Evolutionary conservation across 2,113 vertebrate genomes (phyloP), one percentile per base, ranked within the genome.

Genomic region (Urocitellus parryii): DNA sequence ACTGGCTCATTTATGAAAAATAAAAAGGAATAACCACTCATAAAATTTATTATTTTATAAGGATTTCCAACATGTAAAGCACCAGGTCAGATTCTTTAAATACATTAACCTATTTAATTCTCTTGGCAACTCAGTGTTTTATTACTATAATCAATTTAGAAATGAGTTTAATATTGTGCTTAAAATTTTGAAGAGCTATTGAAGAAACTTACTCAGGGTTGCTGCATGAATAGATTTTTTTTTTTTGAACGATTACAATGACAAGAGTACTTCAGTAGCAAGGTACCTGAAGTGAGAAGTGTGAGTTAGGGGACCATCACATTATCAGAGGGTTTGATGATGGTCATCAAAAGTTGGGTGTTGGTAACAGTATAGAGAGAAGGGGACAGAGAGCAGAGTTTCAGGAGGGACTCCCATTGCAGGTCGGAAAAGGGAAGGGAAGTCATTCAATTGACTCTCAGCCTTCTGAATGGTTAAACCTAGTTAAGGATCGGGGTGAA

Each of bases 1-100:
- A 68, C 42, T 53, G 27, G 27, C 51, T 93, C 18, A 88, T 77
- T 88, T 79, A 22, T 76, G 53, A 73, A 96, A 94, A 91, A 61
- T 56, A 24, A 67, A 83, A 95, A 80, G 25, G 8, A 86, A 81
- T 27, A 88, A 78, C 22, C 68, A 61, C 6, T 61, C 65, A 67
- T 51, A 93, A 76, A 65, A 58, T 14, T 29, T 48, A 73, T 6
- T 45, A 58, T 84, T 83, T 90, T 42, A 76, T 77, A 80, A 90
- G n/a, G 4, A 13, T 8, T 91, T 83, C 20, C 20, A 85, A 8
- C 81, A 22, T 77, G 5, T 88, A 22, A 45, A 70, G 34, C 39
- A 5, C 37, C 12, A 9, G 51, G 29, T 68, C 34, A 73, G 37
- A 84, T 7, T 67, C 29, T 91, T 95, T 67, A 84, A 63, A 61